phyloP scores from a whole-genome alignment of 2,113 vertebrate genomes.

The Amphiprion ocellaris region DNA sequence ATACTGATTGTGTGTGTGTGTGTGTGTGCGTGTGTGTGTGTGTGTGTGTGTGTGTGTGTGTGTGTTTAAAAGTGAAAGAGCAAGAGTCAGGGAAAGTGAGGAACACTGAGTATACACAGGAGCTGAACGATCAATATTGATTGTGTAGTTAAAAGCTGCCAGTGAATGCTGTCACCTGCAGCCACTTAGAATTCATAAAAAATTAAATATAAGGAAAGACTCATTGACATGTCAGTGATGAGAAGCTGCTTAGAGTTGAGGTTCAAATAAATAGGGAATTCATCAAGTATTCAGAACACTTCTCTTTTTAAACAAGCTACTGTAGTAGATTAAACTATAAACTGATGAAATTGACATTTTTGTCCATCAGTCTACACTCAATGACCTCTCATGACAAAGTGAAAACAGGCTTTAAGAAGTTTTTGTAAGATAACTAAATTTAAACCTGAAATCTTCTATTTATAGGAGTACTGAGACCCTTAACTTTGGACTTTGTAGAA shows the following conservation, averaged over 20 bases:
- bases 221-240: constrained; percentile 3
- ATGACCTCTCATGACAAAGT: too few relatives aligned
- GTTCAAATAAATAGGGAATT: not conserved
- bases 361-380: too few relatives aligned
- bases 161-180: constrained; percentile 21
- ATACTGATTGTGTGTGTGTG: not conserved
- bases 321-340: not conserved
- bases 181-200: not conserved
- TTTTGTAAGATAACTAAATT: too few relatives aligned
- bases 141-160: constrained; percentile 1
- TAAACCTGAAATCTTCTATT: too few relatives aligned
- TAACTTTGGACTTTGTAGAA: too few relatives aligned
- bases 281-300: not conserved
- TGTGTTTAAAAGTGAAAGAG: not conserved
- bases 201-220: not conserved
- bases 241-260: constrained; percentile 5
- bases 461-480: too few relatives aligned
- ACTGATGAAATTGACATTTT: too few relatives aligned
- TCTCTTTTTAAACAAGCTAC: not conserved
- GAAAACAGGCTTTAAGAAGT: too few relatives aligned
- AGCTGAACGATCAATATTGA: constrained; percentile 38
- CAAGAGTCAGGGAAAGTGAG: not conserved
- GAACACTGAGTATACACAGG: not conserved
- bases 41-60: not conserved
- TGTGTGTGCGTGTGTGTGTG: constrained; percentile 8